These are phyloP conservation scores for Tauraco erythrolophus DNA, from an alignment of 2,113 vertebrate genomes.

Conservation along the genomic window DNA sequence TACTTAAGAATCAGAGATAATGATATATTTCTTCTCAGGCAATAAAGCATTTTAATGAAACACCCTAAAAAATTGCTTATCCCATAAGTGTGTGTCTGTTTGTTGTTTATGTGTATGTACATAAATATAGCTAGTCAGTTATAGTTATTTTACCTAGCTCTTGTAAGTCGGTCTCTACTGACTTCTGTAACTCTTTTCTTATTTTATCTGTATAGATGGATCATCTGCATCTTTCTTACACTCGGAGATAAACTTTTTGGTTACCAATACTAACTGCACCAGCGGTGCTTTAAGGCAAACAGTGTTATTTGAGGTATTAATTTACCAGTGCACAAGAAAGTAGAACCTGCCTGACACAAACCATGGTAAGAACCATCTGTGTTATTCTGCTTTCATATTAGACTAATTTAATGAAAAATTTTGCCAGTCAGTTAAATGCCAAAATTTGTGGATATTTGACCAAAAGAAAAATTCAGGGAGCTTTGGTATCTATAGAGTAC, in stretches of 20 bases:
- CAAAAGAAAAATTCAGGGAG: not conserved
- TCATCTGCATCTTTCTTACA: not conserved
- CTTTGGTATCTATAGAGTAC: not conserved
- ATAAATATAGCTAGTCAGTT: not conserved
- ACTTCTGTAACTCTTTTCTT: not conserved
- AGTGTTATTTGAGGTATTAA: not conserved
- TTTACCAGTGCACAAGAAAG: not conserved
- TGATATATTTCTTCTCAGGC: not conserved
- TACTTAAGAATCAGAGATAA: not conserved
- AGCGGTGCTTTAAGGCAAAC: not conserved
- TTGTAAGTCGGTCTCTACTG: not conserved
- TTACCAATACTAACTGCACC: not conserved
- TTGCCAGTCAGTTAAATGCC: not conserved
- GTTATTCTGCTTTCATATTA: not conserved
- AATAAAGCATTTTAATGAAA: slow-evolving; percentile 45
- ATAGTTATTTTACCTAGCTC: not conserved
- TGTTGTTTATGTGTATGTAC: not conserved
- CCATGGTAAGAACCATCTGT: not conserved
- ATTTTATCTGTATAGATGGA: not conserved
- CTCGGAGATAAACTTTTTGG: not conserved
- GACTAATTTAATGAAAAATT: not conserved
- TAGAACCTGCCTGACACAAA: not conserved
- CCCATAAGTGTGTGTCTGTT: not conserved
- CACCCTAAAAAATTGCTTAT: not conserved
- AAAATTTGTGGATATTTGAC: not conserved